phyloP scores from a whole-genome alignment of 2,113 vertebrate species.

The Protobothrops flavoviridis region DNA sequence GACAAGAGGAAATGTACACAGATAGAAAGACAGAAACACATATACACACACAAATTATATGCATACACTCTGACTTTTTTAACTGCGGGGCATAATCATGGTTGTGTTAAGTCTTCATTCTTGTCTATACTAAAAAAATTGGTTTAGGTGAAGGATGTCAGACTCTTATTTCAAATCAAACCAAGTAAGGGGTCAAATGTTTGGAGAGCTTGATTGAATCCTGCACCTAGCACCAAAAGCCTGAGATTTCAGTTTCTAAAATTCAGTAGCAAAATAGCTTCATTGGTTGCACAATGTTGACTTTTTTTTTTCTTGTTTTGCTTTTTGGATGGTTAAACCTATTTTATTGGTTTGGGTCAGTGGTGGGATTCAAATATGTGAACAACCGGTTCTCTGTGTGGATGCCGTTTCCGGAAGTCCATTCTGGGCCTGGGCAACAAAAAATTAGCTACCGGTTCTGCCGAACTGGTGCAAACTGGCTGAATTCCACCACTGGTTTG shows the following conservation, averaged over 20 bases:
- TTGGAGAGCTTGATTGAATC: not conserved
- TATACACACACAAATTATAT: not conserved
- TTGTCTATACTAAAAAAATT: not conserved
- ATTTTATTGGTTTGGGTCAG: not conserved
- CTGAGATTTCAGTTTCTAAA: not conserved
- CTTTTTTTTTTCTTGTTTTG: not conserved
- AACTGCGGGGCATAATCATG: not conserved
- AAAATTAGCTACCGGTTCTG: too few relatives aligned
- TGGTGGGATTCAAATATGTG: too few relatives aligned
- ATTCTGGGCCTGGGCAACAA: too few relatives aligned
- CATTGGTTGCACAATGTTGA: not conserved
- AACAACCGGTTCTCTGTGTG: too few relatives aligned
- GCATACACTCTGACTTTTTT: not conserved
- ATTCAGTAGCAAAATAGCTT: not conserved
- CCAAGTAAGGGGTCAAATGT: not conserved
- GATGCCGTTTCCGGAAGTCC: too few relatives aligned
- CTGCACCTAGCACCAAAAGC: not conserved
- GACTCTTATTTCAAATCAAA: not conserved
- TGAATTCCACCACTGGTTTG: not conserved
- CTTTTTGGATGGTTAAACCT: not conserved
- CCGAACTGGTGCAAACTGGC: too few relatives aligned
- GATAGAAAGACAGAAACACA: not conserved
- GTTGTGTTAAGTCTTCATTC: not conserved
- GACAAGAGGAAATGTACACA: not conserved
- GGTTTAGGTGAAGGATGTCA: not conserved